Base-by-base conservation (phyloP, 2,797 vertebrate species). In the Anguilla pacifica region DNA sequence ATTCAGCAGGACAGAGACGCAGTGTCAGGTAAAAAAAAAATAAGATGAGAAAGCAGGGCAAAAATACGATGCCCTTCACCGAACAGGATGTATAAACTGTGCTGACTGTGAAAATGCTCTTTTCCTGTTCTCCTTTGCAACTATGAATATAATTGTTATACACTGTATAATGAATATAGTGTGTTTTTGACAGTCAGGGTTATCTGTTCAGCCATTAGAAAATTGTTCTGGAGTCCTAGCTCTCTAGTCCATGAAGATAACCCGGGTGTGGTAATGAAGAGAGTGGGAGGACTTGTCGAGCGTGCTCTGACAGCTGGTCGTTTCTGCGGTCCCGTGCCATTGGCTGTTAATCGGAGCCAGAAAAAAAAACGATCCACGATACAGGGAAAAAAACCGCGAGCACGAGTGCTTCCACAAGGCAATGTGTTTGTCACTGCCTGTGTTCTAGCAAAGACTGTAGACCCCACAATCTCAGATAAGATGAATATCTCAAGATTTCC, bases 291-390 rank as follows among this genome's bases (percentile, higher is more conserved):
- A n/a, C n/a, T 86, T n/a, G 39, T 19, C 19, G 55, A 15, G 77
- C 57, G 57, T 59, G 43, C 82, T 61, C 55, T 59, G 74, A 83
- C 57, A 87, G 86, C 86, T 22, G 67, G 46, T 81, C 79, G 59
- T 83, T 67, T 83, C n/a, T 61, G 19, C n/a, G 59, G 79, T 46
- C 57, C 77, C 28, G 35, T 43, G 57, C 72, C 35, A 6, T n/a
- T 74, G 72, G 10, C 39, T 74, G 11, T 35, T 25, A 81, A 61
- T 46, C 43, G n/a, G 59, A 87, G 61, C 35, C 77, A 82, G 86
- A 87, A 57, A 84, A 31, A 57, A n/a, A 55, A 57, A 84, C 35
- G 28, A 28, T 57, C 15, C 25, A 1, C 28, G 6, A 17, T 22
- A 49, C 49, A 39, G 70, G 25, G 39, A 2, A 13, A 6, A 51